These are phyloP conservation scores for Pseudorhombus dupliciocellatus DNA, from an alignment of 2,113 vertebrate species.

Conservation along the genomic window DNA sequence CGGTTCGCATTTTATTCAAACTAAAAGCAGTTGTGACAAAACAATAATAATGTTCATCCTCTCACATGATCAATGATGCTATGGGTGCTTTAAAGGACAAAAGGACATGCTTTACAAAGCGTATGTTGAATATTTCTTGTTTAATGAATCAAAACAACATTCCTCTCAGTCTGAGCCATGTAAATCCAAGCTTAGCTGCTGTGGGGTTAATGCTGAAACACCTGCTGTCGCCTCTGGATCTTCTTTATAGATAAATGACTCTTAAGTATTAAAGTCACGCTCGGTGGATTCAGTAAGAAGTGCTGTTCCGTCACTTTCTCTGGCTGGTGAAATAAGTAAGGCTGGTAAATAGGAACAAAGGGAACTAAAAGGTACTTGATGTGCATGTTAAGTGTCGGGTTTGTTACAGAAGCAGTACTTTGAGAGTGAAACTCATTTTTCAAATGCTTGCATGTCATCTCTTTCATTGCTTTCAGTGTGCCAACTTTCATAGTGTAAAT, in stretches of 20 bases:
- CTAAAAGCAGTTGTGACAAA: slow-evolving; percentile 13
- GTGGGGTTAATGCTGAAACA: neutral
- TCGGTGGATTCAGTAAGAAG: too few relatives aligned
- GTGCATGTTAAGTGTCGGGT: neutral
- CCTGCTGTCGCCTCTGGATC: slow-evolving; percentile 1
- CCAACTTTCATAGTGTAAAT: too few relatives aligned
- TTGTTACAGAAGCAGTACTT: too few relatives aligned
- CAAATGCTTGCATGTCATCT: too few relatives aligned
- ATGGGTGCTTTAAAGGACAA: slow-evolving; percentile 1
- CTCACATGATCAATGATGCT: neutral
- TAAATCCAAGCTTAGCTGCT: neutral
- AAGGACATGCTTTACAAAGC: neutral
- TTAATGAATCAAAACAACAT: neutral
- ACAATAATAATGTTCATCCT: neutral
- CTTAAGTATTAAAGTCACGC: slow-evolving; percentile 1
- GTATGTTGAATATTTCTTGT: slow-evolving; percentile 1
- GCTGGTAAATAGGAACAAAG: slow-evolving; percentile 12
- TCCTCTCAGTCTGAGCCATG: neutral
- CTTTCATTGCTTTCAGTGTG: too few relatives aligned
- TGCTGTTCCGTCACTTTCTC: too few relatives aligned
- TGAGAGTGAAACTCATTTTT: too few relatives aligned
- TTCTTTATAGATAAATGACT: slow-evolving; percentile 1
- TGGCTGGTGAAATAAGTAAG: neutral
- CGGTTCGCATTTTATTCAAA: slow-evolving; percentile 27
- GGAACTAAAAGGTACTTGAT: neutral